Conservation (phyloP, 2,113 vertebrate genomes). For the Danionella cerebrum region DNA sequence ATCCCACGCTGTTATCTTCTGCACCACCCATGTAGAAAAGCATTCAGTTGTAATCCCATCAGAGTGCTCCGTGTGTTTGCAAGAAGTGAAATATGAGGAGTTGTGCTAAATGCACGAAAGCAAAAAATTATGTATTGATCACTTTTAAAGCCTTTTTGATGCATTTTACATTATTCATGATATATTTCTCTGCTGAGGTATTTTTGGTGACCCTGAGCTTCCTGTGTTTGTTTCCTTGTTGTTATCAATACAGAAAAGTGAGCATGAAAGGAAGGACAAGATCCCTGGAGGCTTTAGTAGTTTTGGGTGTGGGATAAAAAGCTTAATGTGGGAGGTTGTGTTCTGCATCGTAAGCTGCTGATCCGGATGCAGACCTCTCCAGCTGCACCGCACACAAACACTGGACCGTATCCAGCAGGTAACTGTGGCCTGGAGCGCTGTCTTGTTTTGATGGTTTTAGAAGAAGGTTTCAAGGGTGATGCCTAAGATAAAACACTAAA, state of each 20-base stretch:
- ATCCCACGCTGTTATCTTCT: background rate
- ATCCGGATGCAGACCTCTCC: background rate
- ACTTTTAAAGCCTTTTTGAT: background rate
- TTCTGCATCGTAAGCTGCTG: background rate
- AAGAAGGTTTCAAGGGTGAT: background rate
- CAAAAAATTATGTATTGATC: background rate
- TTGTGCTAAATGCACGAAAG: background rate
- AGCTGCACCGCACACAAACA: conserved; percentile 6
- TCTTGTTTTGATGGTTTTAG: background rate
- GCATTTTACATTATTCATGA: background rate
- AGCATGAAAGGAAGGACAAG: background rate
- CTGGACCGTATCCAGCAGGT: background rate
- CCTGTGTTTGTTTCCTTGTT: background rate
- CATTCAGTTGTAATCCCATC: background rate
- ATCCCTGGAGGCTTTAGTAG: background rate
- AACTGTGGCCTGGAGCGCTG: background rate
- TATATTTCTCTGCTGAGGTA: background rate
- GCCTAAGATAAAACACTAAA: background rate
- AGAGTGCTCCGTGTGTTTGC: background rate
- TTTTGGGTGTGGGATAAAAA: conserved; percentile 3
- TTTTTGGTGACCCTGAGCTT: conserved; percentile 1
- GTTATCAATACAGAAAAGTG: background rate
- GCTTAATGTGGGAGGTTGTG: conserved; percentile 1
- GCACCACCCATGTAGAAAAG: background rate
- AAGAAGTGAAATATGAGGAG: background rate